Conservation (phyloP, 2,113 vertebrate species). For the Thunnus thynnus region DNA sequence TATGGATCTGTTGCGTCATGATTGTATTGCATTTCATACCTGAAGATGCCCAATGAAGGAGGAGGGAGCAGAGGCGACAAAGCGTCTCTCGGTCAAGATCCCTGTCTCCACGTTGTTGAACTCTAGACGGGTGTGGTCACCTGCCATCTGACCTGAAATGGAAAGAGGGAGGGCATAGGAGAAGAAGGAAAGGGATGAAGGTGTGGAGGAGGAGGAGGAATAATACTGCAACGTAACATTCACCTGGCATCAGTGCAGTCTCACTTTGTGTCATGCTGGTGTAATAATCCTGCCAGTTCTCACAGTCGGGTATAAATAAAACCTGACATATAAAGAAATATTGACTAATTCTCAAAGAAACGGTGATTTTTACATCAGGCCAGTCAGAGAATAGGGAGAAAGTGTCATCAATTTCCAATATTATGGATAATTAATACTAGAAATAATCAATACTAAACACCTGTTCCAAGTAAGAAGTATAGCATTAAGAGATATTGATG, state of each 20-base stretch:
- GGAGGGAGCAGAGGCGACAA: constrained; percentile 92
- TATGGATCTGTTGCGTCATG: background rate
- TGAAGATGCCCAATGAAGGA: constrained; percentile 96
- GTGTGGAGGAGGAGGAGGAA: constrained; percentile 9
- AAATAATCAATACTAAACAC: background rate
- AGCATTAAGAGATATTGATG: background rate
- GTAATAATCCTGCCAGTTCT: background rate
- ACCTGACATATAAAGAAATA: background rate
- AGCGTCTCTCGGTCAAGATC: constrained; percentile 95
- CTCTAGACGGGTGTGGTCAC: constrained; percentile 96
- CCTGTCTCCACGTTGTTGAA: constrained; percentile 98
- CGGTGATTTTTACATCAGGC: background rate
- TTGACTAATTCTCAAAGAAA: background rate
- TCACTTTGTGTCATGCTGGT: background rate
- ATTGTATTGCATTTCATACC: constrained; percentile 50
- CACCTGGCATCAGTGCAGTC: background rate
- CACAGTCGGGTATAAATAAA: background rate
- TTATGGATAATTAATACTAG: background rate
- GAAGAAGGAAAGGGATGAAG: constrained; percentile 13
- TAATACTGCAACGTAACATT: background rate
- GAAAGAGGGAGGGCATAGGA: constrained; percentile 9
- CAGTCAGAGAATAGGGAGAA: background rate
- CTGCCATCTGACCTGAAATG: constrained; percentile 92
- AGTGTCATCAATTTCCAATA: background rate
- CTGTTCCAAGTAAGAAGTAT: too few relatives aligned